Evolutionary conservation across 2,113 vertebrate species (phyloP), one percentile per base, ranked within the genome.

Genomic region (Paratilapia polleni): DNA sequence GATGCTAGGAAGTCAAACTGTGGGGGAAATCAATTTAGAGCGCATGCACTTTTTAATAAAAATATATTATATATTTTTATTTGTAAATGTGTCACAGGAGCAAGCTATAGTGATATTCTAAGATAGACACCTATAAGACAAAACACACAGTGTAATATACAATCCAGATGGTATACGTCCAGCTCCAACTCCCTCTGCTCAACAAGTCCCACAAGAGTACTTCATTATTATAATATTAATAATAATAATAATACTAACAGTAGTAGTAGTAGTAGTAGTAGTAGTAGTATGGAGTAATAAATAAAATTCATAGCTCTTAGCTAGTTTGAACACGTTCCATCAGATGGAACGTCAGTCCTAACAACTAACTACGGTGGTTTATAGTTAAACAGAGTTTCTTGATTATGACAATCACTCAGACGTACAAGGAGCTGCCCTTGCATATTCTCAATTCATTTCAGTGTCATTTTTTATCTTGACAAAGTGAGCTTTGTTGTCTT

Each of bases 351-450:
- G n/a, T 2, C 54, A 15, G 24, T 14, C 22, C 41, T 78, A 57
- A 68, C 26, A 61, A 24, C 20, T 20, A 73, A 66, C 38, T 20
- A 31, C 41, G 24, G 43, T 70, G 6, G 49, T 85, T 80, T 43
- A 80, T 62, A 26, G 73, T 83, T 78, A 47, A 83, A 54, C 47
- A 28, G 47, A 56, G 52, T 85, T 85, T 84, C 38, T 78, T n/a
- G 24, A 43, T 78, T 34, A 58, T 28, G 20, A 43, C 15, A 41
- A 17, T n/a, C 43, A 28, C n/a, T 41, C 28, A 62, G 11, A 80
- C 60, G 43, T 52, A 70, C 2, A n/a, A 47, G 1, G 22, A 66
- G 31, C 59, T 36, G 28, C 12, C 41, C 74, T 78, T 8, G 3
- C 60, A 60, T 54, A 22, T 41, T 79, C 58, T 79, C 11, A 2